Evolutionary conservation across 2,888 invertebrate genomes (phyloP).

Genomic region (Germaria angustata): DNA sequence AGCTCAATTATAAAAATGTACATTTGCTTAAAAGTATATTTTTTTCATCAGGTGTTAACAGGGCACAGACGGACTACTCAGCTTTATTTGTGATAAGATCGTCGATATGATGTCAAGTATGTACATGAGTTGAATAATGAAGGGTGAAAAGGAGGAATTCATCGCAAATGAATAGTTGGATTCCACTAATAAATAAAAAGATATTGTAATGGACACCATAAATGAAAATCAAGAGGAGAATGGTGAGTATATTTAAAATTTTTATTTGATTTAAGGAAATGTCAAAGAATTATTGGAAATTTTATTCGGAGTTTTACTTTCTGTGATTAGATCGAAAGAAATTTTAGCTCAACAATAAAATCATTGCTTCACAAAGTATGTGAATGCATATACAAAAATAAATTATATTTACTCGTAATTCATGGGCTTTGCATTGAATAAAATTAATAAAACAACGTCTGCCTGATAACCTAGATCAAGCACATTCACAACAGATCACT

Average conservation of each 20-base stretch:
- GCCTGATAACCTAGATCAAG: constrained; percentile 65
- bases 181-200: constrained; percentile 71
- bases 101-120: constrained; percentile 1
- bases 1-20: constrained; percentile 15
- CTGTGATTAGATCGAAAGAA: no score
- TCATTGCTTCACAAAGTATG: no score
- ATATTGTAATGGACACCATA: constrained; percentile 65
- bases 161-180: constrained; percentile 69
- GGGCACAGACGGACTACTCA: not conserved
- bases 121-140: constrained; percentile 73
- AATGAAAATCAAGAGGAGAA: constrained; percentile 70
- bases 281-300: not conserved
- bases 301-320: not conserved
- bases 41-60: constrained; percentile 42
- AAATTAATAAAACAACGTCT: constrained; percentile 38
- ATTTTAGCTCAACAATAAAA: no score
- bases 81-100: constrained; percentile 14
- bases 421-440: constrained; percentile 63
- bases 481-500: constrained; percentile 24
- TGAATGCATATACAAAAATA: no score
- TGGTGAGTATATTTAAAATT: constrained; percentile 32
- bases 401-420: no score
- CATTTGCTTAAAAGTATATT: not conserved
- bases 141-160: constrained; percentile 71
- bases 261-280: not conserved